Conservation (phyloP, 2,888 invertebrate genomes). For the Ryuthela nishihirai region DNA sequence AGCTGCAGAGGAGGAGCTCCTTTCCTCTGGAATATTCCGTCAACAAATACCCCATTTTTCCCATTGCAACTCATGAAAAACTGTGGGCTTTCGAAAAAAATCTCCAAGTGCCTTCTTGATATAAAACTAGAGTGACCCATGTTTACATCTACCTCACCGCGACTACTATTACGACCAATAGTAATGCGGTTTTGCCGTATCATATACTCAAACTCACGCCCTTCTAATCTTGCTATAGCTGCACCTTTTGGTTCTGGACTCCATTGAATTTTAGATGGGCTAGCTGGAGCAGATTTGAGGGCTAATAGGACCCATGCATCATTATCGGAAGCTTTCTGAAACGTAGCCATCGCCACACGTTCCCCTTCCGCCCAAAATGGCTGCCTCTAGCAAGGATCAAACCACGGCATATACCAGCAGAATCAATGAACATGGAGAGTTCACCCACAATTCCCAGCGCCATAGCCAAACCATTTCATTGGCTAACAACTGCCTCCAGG, state of each 20-base stretch:
- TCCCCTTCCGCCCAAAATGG: slow-evolving; percentile 35
- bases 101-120: slow-evolving; percentile 87
- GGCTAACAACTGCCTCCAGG: no score
- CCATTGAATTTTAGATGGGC: slow-evolving; percentile 79
- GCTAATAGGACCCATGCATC: slow-evolving; percentile 89
- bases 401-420: no score
- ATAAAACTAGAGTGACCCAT: slow-evolving; percentile 98
- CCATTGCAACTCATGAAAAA: slow-evolving; percentile 95
- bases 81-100: slow-evolving; percentile 79
- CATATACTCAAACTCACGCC: slow-evolving; percentile 87
- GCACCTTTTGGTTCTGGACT: slow-evolving; percentile 71
- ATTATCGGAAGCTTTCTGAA: slow-evolving; percentile 43
- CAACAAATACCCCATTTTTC: slow-evolving; percentile 96
- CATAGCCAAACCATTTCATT: no score
- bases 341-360: slow-evolving; percentile 27
- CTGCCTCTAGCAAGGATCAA: slow-evolving; percentile 23
- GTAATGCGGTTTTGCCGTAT: slow-evolving; percentile 81
- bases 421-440: no score
- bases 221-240: slow-evolving; percentile 78
- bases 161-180: slow-evolving; percentile 93
- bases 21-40: slow-evolving; percentile 93
- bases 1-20: slow-evolving; percentile 86
- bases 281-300: slow-evolving; percentile 80
- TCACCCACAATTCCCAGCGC: no score
- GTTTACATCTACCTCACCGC: slow-evolving; percentile 96